Base-by-base conservation (phyloP, 2,888 invertebrate species). In the Tetragonula carbonaria region DNA sequence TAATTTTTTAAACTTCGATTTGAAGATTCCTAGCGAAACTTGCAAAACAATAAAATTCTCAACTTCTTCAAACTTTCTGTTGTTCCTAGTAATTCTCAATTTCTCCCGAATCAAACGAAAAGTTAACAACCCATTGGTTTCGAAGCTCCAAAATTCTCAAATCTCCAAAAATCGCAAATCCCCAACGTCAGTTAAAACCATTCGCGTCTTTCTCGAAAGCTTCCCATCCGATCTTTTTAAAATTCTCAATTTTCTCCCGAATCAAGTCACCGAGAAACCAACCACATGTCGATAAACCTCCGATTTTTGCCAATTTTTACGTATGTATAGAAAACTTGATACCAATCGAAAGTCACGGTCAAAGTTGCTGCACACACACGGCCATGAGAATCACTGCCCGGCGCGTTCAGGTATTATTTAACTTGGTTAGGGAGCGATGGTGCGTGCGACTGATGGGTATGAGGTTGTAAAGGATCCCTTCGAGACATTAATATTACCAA, bases 401-500 rank as follows among this genome's bases (percentile, higher is more conserved):
- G 50, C 81, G 88, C 87, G 86, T 90, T 86, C 86, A 89, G 90
- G 90, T 92, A 93, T 93, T 91, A 92, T 93, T 93, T 92, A 92
- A 93, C 90, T 93, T 92, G 91, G 91, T 92, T 91, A 92, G 90
- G 91, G 90, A 91, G 91, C 91, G 91, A 92, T 89, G 90, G 92
- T 92, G 89, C 91, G 91, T 92, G 91, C 91, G 92, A 93, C 91
- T 92, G 92, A 93, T 92, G 91, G 91, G 89, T 91, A 92, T 91
- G 90, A 92, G 92, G 91, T 91, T 93, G 92, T 92, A 92, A 92
- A 91, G 90, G 91, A 93, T 92, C 91, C 92, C 91, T 90, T 88
- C 90, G 90, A 91, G 92, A 93, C 92, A 93, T 93, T 91, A 93
- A 93, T 92, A 93, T 92, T 91, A 91, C 88, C 90, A 88, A 91